A percentile compares a stretch with the other conserved stretches of the same genome.
Evolutionary conservation across 2,113 vertebrate species (phyloP).

Genomic region (Archilochus colubris): DNA sequence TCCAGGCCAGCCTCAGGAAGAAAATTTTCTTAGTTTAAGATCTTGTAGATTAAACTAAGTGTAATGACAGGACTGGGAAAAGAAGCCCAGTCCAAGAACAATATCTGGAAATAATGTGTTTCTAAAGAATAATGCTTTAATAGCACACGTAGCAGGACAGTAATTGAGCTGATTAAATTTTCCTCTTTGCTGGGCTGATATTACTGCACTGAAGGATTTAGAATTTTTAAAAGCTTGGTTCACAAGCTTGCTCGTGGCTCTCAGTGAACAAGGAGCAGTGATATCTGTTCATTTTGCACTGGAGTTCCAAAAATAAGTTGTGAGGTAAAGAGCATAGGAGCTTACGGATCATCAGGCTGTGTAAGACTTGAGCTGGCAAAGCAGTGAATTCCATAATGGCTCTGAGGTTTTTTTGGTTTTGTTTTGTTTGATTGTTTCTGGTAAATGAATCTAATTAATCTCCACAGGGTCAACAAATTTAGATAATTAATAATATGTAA

Average conservation of each 20-base stretch:
- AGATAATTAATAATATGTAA: neutral
- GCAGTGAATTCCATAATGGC: neutral
- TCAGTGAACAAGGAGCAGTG: neutral
- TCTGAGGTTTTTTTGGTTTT: neutral
- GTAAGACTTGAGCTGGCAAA: neutral
- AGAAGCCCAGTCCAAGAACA: neutral
- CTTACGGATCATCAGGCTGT: neutral
- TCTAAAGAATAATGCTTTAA: neutral
- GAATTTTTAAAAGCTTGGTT: neutral
- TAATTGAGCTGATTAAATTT: neutral
- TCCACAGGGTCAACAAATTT: neutral
- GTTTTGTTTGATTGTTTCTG: neutral
- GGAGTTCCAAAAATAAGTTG: neutral
- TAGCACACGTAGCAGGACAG: neutral
- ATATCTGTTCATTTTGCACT: neutral
- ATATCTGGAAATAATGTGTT: neutral
- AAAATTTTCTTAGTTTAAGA: neutral
- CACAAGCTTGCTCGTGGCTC: neutral
- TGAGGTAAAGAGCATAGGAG: neutral
- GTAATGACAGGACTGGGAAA: rapidly evolving
- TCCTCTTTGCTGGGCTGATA: neutral
- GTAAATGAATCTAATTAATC: neutral
- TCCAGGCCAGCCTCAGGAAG: neutral
- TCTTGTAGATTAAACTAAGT: neutral
- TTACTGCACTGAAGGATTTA: neutral